Conservation (phyloP, 2,113 vertebrate genomes). For the Oncorhynchus mykiss region DNA sequence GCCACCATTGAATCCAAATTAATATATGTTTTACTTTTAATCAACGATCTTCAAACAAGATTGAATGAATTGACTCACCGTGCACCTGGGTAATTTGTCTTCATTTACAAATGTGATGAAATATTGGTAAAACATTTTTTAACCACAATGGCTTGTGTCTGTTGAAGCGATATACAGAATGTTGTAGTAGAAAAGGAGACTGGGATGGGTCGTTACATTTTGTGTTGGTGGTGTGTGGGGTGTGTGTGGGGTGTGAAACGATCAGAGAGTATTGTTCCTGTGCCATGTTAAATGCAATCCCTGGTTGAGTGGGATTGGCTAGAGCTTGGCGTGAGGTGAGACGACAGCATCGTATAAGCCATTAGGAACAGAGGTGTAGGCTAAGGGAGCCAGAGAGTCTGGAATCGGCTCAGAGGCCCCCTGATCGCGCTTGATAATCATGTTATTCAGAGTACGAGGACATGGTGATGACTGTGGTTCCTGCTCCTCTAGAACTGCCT, state of each 20-base stretch:
- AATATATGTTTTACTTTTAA: neutral
- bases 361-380: slow-evolving; percentile 46
- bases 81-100: too few species aligned
- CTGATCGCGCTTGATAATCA: slow-evolving; percentile 28
- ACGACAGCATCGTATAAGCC: slow-evolving; percentile 52
- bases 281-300: slow-evolving; percentile 35
- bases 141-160: neutral
- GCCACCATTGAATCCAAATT: neutral
- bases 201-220: neutral
- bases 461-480: slow-evolving; percentile 24
- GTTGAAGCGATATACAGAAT: neutral
- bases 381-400: slow-evolving; percentile 28
- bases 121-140: neutral
- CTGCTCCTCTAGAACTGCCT: slow-evolving; percentile 9
- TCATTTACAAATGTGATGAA: neutral
- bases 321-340: slow-evolving; percentile 39
- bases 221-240: neutral
- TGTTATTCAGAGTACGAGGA: slow-evolving; percentile 28
- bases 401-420: slow-evolving; percentile 35
- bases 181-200: neutral
- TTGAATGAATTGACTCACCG: too few species aligned
- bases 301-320: slow-evolving; percentile 9
- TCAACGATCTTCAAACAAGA: neutral
- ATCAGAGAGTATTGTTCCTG: slow-evolving; percentile 16
- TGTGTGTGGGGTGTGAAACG: neutral